These are phyloP conservation scores for Myotis davidii DNA, from an alignment of 2,113 vertebrate species.

Conservation along the genomic window DNA sequence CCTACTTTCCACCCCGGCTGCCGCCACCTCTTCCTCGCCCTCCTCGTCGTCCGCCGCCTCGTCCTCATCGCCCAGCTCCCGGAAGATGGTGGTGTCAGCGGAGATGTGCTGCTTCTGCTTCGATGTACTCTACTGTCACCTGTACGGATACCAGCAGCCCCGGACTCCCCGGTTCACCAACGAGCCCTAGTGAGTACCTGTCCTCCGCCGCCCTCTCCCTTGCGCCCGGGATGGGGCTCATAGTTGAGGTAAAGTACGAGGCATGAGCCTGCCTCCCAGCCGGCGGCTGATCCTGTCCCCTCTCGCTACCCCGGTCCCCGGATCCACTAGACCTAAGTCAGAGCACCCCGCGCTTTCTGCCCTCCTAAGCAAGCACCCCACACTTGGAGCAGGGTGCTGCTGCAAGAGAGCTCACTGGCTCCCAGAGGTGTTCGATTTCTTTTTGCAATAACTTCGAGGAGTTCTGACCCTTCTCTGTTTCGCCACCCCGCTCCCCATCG, in stretches of 20 bases:
- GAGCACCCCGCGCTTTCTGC: constrained; percentile 44
- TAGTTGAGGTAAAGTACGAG: constrained; percentile 74
- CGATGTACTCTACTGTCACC: constrained; percentile 99
- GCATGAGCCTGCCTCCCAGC: constrained; percentile 59
- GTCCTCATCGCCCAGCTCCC: constrained; percentile 88
- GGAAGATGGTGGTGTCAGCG: constrained; percentile 97
- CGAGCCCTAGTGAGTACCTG: constrained; percentile 96
- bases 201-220: constrained; percentile 45
- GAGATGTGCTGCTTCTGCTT: constrained; percentile 99
- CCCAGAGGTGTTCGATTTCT: constrained; percentile 56
- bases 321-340: neutral
- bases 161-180: constrained; percentile 99
- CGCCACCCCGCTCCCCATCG: neutral
- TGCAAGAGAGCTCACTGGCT: neutral
- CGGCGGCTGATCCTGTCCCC: constrained; percentile 47
- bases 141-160: constrained; percentile 98
- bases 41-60: constrained; percentile 82
- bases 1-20: constrained; percentile 78
- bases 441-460: constrained; percentile 71
- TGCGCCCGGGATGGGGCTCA: constrained; percentile 55
- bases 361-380: neutral
- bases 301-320: neutral
- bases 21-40: constrained; percentile 88
- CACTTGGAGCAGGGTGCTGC: constrained; percentile 41
- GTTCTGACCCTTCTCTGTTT: constrained; percentile 59